Conservation (phyloP, 2,888 invertebrate genomes). For the Drosophila tanythrix region DNA sequence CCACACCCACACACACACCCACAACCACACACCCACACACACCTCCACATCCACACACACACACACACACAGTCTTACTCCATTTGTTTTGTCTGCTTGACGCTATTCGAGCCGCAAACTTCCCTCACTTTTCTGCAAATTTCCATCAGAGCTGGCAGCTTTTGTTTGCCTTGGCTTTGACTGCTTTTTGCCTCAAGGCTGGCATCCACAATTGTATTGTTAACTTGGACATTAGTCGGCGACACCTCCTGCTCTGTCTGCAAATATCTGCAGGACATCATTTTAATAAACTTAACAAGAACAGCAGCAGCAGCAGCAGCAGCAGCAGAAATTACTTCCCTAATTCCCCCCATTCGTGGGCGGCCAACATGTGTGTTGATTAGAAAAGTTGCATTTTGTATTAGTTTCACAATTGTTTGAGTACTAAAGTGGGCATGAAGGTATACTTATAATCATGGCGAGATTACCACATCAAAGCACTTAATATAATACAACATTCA, state of each 20-base stretch:
- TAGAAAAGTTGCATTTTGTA: conserved; percentile 67
- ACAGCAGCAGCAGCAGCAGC: neutral
- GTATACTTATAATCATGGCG: conserved; percentile 21
- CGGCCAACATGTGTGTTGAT: conserved; percentile 41
- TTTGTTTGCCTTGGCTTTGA: conserved; percentile 45
- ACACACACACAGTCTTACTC: conserved; percentile 1
- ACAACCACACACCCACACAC: conserved; percentile 13
- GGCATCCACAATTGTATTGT: conserved; percentile 36
- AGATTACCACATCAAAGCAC: conserved; percentile 19
- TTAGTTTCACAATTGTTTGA: conserved; percentile 58
- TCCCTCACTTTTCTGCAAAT: conserved; percentile 31
- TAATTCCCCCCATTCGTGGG: neutral
- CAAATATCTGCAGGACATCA: conserved; percentile 71
- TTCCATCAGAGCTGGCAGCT: conserved; percentile 55
- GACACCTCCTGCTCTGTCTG: conserved; percentile 55
- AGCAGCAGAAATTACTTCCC: neutral
- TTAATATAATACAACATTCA: conserved; percentile 3
- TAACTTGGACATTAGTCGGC: conserved; percentile 67
- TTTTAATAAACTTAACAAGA: conserved; percentile 68
- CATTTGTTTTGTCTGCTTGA: conserved; percentile 65
- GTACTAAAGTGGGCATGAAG: conserved; percentile 20
- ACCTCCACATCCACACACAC: conserved; percentile 4
- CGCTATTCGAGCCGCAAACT: conserved; percentile 24
- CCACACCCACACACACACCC: conserved; percentile 16
- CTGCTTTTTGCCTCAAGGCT: conserved; percentile 8